A percentile compares a stretch with the other conserved stretches of the same genome.
Evolutionary conservation across 1,140 invertebrate genomes (phyloP).

Genomic region (Drosophila albomicans): DNA sequence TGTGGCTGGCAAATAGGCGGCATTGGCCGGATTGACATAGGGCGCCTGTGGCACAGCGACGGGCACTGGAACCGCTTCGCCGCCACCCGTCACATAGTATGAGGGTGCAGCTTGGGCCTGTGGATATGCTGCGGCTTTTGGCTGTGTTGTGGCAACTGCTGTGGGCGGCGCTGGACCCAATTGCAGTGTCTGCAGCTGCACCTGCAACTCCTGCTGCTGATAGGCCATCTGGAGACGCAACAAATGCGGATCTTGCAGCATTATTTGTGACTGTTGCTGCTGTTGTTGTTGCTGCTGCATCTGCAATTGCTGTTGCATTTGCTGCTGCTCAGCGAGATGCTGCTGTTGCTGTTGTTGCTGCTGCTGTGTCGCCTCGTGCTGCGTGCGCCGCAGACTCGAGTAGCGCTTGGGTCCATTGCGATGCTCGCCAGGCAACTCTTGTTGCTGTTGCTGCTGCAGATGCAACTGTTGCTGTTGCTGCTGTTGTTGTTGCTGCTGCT

Average conservation of each 20-base stretch:
- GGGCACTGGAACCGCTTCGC: constrained; percentile 55
- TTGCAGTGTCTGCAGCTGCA: constrained; percentile 75
- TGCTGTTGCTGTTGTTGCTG: constrained; percentile 65
- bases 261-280: constrained; percentile 67
- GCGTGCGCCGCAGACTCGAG: constrained; percentile 89
- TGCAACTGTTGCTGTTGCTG: constrained; percentile 65
- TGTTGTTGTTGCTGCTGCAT: constrained; percentile 65
- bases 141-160: constrained; percentile 40
- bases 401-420: constrained; percentile 88
- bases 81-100: constrained; percentile 75
- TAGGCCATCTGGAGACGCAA: constrained; percentile 78
- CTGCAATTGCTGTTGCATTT: constrained; percentile 61
- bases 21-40: constrained; percentile 65
- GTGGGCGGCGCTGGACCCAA: constrained; percentile 54
- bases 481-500: constrained; percentile 67
- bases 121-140: constrained; percentile 62
- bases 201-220: constrained; percentile 80
- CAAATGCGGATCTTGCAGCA: constrained; percentile 79
- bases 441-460: constrained; percentile 84
- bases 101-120: constrained; percentile 77
- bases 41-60: constrained; percentile 59
- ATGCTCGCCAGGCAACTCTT: constrained; percentile 81
- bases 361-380: constrained; percentile 82
- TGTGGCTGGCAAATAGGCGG: constrained; percentile 67
- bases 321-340: constrained; percentile 60